phyloP scores from a whole-genome alignment of 2,797 vertebrate species.

The Sus cebifrons region DNA sequence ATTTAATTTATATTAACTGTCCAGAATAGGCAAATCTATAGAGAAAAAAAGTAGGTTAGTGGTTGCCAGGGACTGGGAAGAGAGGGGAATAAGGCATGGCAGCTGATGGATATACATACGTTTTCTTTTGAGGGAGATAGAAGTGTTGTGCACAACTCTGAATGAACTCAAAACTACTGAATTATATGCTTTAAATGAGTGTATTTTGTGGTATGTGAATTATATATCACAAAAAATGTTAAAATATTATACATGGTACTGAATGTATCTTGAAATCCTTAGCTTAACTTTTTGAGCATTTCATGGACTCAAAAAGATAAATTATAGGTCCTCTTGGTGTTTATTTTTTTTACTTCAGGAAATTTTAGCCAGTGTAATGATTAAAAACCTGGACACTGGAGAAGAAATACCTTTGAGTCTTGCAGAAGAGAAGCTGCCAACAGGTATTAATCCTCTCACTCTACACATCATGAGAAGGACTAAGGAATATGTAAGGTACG shows the following conservation, averaged over 20 bases:
- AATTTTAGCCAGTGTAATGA: constrained; percentile 99
- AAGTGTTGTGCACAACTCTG: constrained; percentile 54
- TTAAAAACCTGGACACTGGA: constrained; percentile 99
- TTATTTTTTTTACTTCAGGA: constrained; percentile 92
- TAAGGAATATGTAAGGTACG: constrained; percentile 99
- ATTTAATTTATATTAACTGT: constrained; percentile 65
- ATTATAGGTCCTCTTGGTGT: constrained; percentile 29
- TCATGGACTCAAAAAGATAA: constrained; percentile 54
- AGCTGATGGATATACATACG: not conserved
- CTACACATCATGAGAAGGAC: constrained; percentile 99
- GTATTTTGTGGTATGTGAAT: constrained; percentile 49
- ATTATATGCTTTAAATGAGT: constrained; percentile 52
- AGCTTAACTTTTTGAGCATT: constrained; percentile 59
- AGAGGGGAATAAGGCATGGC: constrained; percentile 16
- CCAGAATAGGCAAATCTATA: constrained; percentile 12
- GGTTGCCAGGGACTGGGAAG: not conserved
- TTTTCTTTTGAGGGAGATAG: constrained; percentile 19
- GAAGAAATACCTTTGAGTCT: constrained; percentile 99
- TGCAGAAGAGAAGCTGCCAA: constrained; percentile 98
- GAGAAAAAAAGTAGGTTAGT: constrained; percentile 44
- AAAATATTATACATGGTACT: constrained; percentile 46
- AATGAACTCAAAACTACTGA: constrained; percentile 37
- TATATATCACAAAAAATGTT: constrained; percentile 64
- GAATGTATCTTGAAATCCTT: constrained; percentile 44
- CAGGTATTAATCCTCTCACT: constrained; percentile 98